These are phyloP conservation scores for Andrena fulva DNA, from an alignment of 2,888 invertebrate genomes.

Conservation along the genomic window DNA sequence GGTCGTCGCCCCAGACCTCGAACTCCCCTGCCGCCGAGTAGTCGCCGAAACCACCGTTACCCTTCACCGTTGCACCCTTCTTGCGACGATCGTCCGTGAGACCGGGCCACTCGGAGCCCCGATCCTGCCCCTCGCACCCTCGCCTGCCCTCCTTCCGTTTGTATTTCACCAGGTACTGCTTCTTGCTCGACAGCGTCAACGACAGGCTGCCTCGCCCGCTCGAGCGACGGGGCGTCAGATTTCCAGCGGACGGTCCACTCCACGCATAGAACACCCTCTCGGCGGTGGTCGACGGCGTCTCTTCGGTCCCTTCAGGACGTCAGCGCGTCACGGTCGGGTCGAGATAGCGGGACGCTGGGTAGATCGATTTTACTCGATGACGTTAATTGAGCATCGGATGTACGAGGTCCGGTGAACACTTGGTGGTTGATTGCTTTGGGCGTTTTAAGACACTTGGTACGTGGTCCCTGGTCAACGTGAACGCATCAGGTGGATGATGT, in stretches of 20 bases:
- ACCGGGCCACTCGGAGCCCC: constrained; percentile 67
- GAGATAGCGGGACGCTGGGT: neutral
- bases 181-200: constrained; percentile 61
- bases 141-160: constrained; percentile 59
- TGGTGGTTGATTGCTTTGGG: no score
- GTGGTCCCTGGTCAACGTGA: neutral
- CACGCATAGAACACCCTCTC: constrained; percentile 58
- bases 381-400: neutral
- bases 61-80: constrained; percentile 82
- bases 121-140: constrained; percentile 28
- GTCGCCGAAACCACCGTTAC: constrained; percentile 83
- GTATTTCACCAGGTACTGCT: constrained; percentile 68
- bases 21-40: constrained; percentile 84
- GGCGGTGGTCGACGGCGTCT: constrained; percentile 20
- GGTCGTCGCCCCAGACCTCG: constrained; percentile 84
- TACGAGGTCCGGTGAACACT: no score
- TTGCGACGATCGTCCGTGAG: constrained; percentile 61
- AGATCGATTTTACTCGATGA: neutral
- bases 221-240: constrained; percentile 71
- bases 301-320: neutral
- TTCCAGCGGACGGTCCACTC: constrained; percentile 54
- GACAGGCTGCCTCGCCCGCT: constrained; percentile 67
- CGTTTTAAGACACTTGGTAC: neutral
- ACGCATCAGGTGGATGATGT: neutral
- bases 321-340: constrained; percentile 39